phyloP scores from a whole-genome alignment of 2,888 invertebrate species.

The Psylliodes chrysocephalus region DNA sequence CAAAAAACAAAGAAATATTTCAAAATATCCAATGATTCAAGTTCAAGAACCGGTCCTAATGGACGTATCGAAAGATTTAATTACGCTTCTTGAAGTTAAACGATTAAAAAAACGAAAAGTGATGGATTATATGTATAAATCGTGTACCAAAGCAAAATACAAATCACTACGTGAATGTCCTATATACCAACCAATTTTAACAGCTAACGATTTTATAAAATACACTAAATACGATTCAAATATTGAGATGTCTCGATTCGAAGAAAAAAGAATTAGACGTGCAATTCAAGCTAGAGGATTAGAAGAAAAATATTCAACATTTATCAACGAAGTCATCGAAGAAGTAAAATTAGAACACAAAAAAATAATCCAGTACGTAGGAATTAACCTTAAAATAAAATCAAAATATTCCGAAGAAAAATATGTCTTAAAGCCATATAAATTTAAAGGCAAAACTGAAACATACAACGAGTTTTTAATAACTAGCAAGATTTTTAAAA shows the following conservation, averaged over 20 bases:
- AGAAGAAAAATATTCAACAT: conserved; percentile 66
- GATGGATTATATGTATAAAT: conserved; percentile 44
- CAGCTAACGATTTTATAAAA: conserved; percentile 37
- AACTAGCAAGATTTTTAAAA: conserved; percentile 68
- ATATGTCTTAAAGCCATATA: conserved; percentile 69
- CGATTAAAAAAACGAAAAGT: conserved; percentile 36
- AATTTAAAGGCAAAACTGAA: conserved; percentile 70
- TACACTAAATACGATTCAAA: conserved; percentile 38
- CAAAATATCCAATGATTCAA: conserved; percentile 19
- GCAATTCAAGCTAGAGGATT: conserved; percentile 69
- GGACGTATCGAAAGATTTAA: conserved; percentile 42
- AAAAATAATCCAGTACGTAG: conserved; percentile 62
- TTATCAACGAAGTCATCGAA: conserved; percentile 66
- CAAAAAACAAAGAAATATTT: conserved; percentile 8
- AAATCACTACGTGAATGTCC: not conserved
- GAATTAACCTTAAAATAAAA: conserved; percentile 47
- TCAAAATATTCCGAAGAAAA: conserved; percentile 68
- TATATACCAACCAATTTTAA: conserved; percentile 5
- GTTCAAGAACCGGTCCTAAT: conserved; percentile 33
- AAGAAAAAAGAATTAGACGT: conserved; percentile 71
- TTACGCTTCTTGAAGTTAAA: conserved; percentile 34
- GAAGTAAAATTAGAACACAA: conserved; percentile 71
- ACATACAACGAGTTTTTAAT: conserved; percentile 70
- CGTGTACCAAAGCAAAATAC: conserved; percentile 26
- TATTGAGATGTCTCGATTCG: conserved; percentile 60